Conservation (phyloP, 2,113 vertebrate genomes). For the Meleagris gallopavo region DNA sequence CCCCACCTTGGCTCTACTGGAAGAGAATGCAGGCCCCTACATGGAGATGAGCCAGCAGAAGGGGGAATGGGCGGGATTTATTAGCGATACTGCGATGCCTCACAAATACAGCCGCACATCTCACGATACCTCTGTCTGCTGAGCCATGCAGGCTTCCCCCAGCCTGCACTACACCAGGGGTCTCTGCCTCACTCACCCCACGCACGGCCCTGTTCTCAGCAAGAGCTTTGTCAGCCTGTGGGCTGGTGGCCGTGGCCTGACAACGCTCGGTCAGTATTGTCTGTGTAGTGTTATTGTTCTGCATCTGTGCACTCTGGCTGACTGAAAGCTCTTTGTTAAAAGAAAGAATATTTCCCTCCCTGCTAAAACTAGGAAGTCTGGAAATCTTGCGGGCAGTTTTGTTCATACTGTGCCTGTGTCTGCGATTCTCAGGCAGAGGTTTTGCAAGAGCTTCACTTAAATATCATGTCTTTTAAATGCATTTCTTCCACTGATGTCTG, state of each 20-base stretch:
- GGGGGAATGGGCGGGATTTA: not conserved
- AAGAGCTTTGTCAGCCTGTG: not conserved
- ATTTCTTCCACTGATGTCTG: not conserved
- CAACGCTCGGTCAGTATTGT: not conserved
- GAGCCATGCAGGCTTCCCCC: not conserved
- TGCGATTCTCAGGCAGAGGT: not conserved
- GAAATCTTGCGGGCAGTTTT: not conserved
- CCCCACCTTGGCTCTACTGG: not conserved
- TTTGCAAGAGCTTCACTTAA: not conserved
- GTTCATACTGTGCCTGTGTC: not conserved
- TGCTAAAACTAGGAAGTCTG: not conserved
- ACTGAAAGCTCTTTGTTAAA: not conserved
- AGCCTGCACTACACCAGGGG: not conserved
- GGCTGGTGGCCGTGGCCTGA: not conserved
- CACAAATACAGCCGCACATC: not conserved
- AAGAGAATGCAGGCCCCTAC: not conserved
- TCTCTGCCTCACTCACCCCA: not conserved
- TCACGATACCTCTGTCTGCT: not conserved
- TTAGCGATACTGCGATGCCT: not conserved
- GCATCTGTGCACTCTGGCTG: not conserved
- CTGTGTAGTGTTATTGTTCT: not conserved
- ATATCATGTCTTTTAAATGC: not conserved
- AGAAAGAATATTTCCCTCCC: not conserved
- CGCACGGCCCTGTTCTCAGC: accelerated
- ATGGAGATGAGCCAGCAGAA: not conserved